Evolutionary conservation across 35 echinoderm and acorn worm genomes (phyloP), one percentile per base, ranked within the genome.

Genomic region (Ophioderma brevispina): DNA sequence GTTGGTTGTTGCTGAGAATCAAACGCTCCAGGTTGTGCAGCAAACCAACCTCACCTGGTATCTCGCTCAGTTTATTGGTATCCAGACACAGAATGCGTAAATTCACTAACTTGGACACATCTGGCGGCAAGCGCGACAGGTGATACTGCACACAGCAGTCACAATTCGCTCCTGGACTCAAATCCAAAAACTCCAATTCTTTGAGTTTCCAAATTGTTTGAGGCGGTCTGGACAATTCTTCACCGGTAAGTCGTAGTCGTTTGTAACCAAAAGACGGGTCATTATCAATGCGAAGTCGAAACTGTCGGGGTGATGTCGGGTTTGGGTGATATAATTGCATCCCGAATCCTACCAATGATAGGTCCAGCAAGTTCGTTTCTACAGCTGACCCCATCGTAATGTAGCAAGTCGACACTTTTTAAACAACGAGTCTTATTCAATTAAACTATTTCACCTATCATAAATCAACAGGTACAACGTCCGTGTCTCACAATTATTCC

Each of bases 1-100:
- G 76, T 25, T 95, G 94, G 42, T 99, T 99, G 81, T 99, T 99
- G 86, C 97, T 99, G 0, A 99, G 36, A 13, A 90, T 70, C 31
- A 99, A 86, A 49, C 90, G 70, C 91, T 99, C 97, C 32, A 99
- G 70, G 25, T 99, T 92, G 11, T 34, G 52, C 70, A 99, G 76
- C 19, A 82, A 30, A 39, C 97, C 87, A 1, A 99, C 79, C 23
- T 95, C 93, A 15, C 81, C 18, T 6, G 91, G 93, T 11, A 99
- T 40, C 37, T 81, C 82, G 8, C 36, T 82, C 18, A 99, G 79
- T 82, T 99, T 94, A 31, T 99, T 99, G 25, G 97, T 99, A 40
- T 95, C 97, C 36, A 99, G 80, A 49, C 97, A 93, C 38, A 99
- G 49, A 0, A 99, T 76, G 6, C 91, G 90, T 25, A 99, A 52